Conservation (phyloP, 2,888 invertebrate genomes). For the Lepidocyrtinus sp. region DNA sequence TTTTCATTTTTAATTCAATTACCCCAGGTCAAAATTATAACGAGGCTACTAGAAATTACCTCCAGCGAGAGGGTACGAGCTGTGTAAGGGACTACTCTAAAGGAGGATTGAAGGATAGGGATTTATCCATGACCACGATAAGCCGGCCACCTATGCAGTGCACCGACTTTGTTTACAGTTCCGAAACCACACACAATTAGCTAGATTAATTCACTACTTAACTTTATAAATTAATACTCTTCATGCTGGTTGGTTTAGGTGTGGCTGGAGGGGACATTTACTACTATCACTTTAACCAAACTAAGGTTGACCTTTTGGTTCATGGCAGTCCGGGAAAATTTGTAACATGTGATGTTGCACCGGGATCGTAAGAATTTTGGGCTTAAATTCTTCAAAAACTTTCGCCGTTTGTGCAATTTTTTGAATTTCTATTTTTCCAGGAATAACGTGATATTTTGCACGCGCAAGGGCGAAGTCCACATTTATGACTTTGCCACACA, state of each 20-base stretch:
- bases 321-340: conserved; percentile 63
- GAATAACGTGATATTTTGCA: conserved; percentile 60
- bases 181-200: no score
- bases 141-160: conserved; percentile 50
- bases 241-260: no score
- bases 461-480: conserved; percentile 62
- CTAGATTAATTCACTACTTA: no score
- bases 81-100: conserved; percentile 63
- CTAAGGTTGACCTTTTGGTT: conserved; percentile 60
- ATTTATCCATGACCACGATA: conserved; percentile 64
- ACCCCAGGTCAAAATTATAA: conserved; percentile 44
- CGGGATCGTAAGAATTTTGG: conserved; percentile 58
- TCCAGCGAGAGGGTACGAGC: conserved; percentile 49
- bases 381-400: conserved; percentile 6
- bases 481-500: conserved; percentile 63
- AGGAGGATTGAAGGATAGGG: conserved; percentile 59
- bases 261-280: conserved; percentile 59
- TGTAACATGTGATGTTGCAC: conserved; percentile 65
- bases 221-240: no score
- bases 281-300: conserved; percentile 65
- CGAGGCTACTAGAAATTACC: conserved; percentile 23
- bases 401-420: neutral
- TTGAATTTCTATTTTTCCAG: conserved; percentile 51
- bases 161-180: conserved; percentile 65
- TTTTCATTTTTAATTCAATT: neutral